Conservation (phyloP, 2,888 invertebrate genomes). For the Arctia plantaginis region DNA sequence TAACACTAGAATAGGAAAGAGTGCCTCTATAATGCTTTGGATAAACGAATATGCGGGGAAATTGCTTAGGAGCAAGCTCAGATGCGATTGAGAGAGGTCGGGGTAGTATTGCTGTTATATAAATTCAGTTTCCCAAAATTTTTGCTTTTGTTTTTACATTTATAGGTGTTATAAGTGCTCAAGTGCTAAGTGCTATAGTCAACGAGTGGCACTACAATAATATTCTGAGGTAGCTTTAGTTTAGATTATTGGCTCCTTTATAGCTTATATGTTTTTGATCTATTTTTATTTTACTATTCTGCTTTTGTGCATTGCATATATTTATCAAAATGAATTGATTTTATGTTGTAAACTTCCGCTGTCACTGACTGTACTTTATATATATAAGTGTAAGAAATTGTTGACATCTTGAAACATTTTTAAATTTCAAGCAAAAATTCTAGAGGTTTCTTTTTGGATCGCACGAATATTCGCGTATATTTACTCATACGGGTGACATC, state of each 20-base stretch:
- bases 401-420: not conserved
- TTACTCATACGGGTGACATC: too few species aligned
- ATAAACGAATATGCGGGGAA: conserved; percentile 86
- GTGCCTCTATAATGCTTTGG: conserved; percentile 79
- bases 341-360: not conserved
- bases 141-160: not conserved
- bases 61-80: conserved; percentile 77
- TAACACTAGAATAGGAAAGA: conserved; percentile 81
- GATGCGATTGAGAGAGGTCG: conserved; percentile 73
- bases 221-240: too few species aligned
- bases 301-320: not conserved
- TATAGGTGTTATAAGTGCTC: not conserved
- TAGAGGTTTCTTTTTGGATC: too few species aligned
- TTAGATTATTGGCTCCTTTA: too few species aligned
- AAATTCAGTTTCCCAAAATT: not conserved
- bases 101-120: conserved; percentile 62
- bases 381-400: too few species aligned
- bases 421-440: not conserved
- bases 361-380: not conserved
- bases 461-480: too few species aligned
- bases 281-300: not conserved
- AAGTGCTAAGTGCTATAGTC: not conserved
- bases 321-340: not conserved
- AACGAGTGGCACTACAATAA: not conserved
- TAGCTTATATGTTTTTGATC: too few species aligned